A percentile compares a stretch with the other conserved stretches of the same genome.
These are phyloP conservation scores for Steatocranus sp. DNA, from an alignment of 2,797 vertebrate genomes.

Conservation along the genomic window DNA sequence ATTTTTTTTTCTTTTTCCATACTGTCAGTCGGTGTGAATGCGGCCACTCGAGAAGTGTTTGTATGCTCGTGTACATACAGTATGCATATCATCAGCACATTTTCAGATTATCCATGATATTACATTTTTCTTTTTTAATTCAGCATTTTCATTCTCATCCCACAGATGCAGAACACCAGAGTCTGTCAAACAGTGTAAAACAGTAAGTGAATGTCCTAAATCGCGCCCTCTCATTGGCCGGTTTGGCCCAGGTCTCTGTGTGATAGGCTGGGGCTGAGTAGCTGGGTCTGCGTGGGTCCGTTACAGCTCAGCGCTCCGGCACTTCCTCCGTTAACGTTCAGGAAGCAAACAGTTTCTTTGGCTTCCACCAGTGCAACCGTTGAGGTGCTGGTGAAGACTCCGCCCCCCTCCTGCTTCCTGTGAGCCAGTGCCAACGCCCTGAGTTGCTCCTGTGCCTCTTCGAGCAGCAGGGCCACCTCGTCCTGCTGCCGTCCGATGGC, in stretches of 20 bases:
- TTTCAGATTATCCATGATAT: constrained; percentile 34
- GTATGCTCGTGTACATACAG: constrained; percentile 35
- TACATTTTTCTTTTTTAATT: constrained; percentile 12
- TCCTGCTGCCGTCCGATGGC: constrained; percentile 40
- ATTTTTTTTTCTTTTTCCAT: constrained; percentile 53
- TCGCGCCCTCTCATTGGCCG: constrained; percentile 63
- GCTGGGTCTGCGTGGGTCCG: constrained; percentile 73
- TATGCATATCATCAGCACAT: constrained; percentile 46
- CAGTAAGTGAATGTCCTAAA: neutral
- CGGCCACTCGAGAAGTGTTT: constrained; percentile 25
- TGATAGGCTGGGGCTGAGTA: constrained; percentile 65
- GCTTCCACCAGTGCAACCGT: constrained; percentile 6
- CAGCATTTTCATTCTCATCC: constrained; percentile 16
- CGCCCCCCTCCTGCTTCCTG: constrained; percentile 63
- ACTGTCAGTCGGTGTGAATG: constrained; percentile 49
- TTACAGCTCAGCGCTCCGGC: constrained; percentile 42
- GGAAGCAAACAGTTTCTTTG: constrained; percentile 77
- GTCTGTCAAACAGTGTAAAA: constrained; percentile 39
- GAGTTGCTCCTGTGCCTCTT: constrained; percentile 72
- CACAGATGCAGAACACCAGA: constrained; percentile 28
- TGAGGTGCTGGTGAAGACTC: neutral
- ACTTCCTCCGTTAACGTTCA: constrained; percentile 58
- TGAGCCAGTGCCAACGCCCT: constrained; percentile 60
- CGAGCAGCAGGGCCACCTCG: constrained; percentile 58
- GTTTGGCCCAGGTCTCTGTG: constrained; percentile 68